These are phyloP conservation scores for Darwinula stevensoni DNA, from an alignment of 2,888 invertebrate genomes.

Conservation along the genomic window DNA sequence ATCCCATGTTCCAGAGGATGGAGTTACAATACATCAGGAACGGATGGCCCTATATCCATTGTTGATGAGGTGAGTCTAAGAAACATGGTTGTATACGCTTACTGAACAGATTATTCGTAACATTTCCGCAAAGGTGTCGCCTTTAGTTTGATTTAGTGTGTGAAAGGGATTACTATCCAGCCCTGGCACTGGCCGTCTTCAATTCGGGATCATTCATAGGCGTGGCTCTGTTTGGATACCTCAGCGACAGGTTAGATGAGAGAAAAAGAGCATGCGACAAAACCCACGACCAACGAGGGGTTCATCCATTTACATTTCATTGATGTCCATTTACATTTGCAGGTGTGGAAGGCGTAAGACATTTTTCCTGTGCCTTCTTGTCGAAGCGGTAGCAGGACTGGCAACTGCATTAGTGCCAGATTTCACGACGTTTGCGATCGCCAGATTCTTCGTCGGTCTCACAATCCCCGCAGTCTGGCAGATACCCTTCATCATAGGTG, in stretches of 20 bases:
- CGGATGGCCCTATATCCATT: no score
- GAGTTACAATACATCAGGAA: no score
- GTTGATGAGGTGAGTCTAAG: no score
- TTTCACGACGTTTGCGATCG: not conserved
- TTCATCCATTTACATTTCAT: no score
- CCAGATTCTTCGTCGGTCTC: not conserved
- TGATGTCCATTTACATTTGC: no score
- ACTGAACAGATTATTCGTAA: no score
- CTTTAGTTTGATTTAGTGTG: constrained; percentile 4
- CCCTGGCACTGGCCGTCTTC: constrained; percentile 3
- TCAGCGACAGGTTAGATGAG: constrained; percentile 1
- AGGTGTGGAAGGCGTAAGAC: not conserved
- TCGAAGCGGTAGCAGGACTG: not conserved
- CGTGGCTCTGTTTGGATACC: constrained; percentile 3
- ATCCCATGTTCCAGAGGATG: no score
- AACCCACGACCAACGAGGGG: no score
- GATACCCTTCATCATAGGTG: not conserved
- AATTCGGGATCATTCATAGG: constrained; percentile 3
- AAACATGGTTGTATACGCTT: no score
- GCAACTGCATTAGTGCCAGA: not conserved
- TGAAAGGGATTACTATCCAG: constrained; percentile 5
- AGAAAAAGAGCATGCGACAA: no score
- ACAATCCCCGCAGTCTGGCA: not conserved
- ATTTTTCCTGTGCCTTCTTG: constrained; percentile 1
- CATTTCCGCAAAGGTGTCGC: no score